These are phyloP conservation scores for Rhyacophila evoluta DNA, from an alignment of 2,888 invertebrate genomes.

Conservation along the genomic window DNA sequence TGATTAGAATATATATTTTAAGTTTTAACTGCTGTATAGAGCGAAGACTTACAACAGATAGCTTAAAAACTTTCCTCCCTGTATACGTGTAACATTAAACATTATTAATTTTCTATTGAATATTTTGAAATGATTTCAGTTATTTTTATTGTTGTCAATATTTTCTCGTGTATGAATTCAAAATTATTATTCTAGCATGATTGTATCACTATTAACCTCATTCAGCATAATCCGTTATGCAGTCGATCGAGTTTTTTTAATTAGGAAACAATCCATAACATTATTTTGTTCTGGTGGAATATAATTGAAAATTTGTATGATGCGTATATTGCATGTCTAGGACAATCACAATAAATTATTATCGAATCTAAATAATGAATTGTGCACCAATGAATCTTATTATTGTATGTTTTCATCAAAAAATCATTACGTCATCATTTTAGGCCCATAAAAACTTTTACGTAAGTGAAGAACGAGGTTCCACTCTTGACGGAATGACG, in stretches of 20 bases:
- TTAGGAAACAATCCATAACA: neutral
- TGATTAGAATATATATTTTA: conserved; percentile 38
- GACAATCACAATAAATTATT: conserved; percentile 15
- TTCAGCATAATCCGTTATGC: neutral
- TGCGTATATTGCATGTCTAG: neutral
- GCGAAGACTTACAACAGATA: conserved; percentile 34
- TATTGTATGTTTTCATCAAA: neutral
- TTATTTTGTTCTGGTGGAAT: neutral
- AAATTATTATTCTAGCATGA: conserved; percentile 17
- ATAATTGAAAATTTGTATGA: neutral
- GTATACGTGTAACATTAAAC: neutral
- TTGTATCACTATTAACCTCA: neutral
- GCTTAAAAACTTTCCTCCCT: neutral
- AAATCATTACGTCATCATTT: neutral
- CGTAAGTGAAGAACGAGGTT: neutral
- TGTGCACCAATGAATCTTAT: neutral
- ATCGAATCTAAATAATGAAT: neutral
- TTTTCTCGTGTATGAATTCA: neutral
- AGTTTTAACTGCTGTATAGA: conserved; percentile 41
- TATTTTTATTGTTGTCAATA: neutral
- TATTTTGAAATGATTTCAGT: neutral
- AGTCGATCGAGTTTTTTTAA: neutral
- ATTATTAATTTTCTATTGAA: conserved; percentile 4
- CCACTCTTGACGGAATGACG: neutral
- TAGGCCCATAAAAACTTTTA: neutral